Percentiles rank a stretch among this genome's conserved stretches.
Conservation (phyloP, 2,113 vertebrate genomes). For the Merops nubicus region DNA sequence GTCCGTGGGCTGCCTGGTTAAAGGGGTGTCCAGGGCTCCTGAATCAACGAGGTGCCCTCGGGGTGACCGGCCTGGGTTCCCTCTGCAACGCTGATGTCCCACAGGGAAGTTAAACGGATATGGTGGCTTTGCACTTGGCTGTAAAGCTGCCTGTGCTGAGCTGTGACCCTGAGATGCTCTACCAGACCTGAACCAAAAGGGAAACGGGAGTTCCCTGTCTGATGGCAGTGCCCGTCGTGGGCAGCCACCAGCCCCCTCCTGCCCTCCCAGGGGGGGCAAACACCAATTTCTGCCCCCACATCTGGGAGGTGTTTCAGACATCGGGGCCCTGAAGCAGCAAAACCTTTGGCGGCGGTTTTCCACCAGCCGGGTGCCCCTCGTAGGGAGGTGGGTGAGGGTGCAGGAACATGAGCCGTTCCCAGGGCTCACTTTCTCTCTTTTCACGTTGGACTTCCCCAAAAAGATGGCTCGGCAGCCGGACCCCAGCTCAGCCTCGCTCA, state of each 20-base stretch:
- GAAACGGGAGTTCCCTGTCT: conserved; percentile 38
- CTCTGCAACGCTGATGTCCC: rapidly evolving
- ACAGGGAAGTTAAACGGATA: not conserved
- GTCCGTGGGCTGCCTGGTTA: not conserved
- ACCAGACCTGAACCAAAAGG: not conserved
- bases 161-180: not conserved
- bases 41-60: not conserved
- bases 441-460: not conserved
- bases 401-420: rapidly evolving
- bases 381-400: rapidly evolving
- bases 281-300: not conserved
- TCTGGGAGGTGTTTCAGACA: rapidly evolving
- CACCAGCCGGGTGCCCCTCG: rapidly evolving
- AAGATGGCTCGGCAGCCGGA: not conserved
- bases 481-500: not conserved
- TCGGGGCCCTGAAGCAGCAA: rapidly evolving
- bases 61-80: not conserved
- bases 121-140: not conserved
- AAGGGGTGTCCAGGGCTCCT: not conserved
- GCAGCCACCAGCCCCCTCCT: not conserved
- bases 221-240: not conserved
- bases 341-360: not conserved
- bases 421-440: not conserved
- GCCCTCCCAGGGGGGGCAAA: rapidly evolving
- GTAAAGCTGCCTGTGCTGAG: not conserved